Percentiles rank a stretch among this genome's conserved stretches.
phyloP scores from a whole-genome alignment of 2,113 vertebrate genomes.

The Percina caprodes region DNA sequence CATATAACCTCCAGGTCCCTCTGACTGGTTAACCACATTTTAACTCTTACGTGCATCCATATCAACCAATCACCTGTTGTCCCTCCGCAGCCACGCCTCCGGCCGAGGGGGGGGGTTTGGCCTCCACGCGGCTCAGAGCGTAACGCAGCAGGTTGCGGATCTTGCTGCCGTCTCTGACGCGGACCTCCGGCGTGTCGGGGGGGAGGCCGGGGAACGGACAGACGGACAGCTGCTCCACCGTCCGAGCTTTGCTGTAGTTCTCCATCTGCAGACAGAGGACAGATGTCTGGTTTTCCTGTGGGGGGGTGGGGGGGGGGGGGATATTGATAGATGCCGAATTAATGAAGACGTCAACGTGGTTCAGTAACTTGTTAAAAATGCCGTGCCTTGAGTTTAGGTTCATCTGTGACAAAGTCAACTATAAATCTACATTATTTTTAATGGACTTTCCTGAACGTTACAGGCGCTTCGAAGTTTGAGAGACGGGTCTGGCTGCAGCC shows the following conservation, averaged over 20 bases:
- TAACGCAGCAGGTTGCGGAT: conserved; percentile 94
- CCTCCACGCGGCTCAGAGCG: conserved; percentile 89
- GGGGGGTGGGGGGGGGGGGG: too few relatives aligned
- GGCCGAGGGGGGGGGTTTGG: conserved; percentile 46
- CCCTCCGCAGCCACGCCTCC: not conserved
- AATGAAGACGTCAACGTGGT: fast-evolving
- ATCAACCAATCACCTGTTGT: not conserved
- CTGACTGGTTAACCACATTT: too few relatives aligned
- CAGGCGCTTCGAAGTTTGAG: not conserved
- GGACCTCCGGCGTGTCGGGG: conserved; percentile 89
- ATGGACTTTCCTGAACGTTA: not conserved
- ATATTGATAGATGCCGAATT: not conserved
- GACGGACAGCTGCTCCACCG: conserved; percentile 86
- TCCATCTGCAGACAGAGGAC: conserved; percentile 85
- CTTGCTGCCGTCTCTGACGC: conserved; percentile 95
- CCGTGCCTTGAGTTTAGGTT: fast-evolving
- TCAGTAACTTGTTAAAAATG: fast-evolving
- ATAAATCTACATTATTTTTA: not conserved
- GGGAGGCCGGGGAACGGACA: conserved; percentile 86
- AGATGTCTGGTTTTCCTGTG: too few relatives aligned
- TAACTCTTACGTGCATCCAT: too few relatives aligned
- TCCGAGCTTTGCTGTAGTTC: conserved; percentile 91
- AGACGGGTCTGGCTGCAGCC: too few relatives aligned
- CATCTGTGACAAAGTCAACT: not conserved
- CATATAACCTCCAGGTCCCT: too few relatives aligned